Conservation (phyloP, 2,888 invertebrate genomes). For the Platycheirus albimanus region DNA sequence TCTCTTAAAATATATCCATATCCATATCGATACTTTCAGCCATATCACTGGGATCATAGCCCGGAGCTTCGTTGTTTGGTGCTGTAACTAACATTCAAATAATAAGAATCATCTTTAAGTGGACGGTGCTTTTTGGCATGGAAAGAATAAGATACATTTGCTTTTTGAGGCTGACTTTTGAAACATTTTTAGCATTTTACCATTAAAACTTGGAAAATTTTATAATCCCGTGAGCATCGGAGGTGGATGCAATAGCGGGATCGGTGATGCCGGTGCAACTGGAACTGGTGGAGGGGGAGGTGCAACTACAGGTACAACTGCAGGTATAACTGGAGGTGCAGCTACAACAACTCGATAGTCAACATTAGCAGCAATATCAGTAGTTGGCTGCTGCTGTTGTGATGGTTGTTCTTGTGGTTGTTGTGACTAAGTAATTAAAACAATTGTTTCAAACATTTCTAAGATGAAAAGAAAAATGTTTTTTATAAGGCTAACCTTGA, state of each 20-base stretch:
- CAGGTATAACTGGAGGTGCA: too few species aligned
- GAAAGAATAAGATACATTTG: not conserved
- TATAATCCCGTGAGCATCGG: slow-evolving; percentile 66
- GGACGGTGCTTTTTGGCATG: slow-evolving; percentile 11
- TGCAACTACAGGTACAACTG: too few species aligned
- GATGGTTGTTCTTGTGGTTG: too few species aligned
- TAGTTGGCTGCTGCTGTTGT: slow-evolving; percentile 1
- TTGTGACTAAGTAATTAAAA: slow-evolving; percentile 74
- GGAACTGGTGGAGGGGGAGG: too few species aligned
- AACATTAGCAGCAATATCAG: slow-evolving; percentile 76
- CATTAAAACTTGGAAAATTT: slow-evolving; percentile 43
- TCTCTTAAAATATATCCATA: slow-evolving; percentile 83
- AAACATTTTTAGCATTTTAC: not conserved
- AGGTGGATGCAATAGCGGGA: slow-evolving; percentile 73
- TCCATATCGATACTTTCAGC: slow-evolving; percentile 94
- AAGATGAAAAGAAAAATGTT: not conserved
- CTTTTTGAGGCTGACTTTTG: not conserved
- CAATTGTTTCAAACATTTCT: not conserved
- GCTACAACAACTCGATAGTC: slow-evolving; percentile 80
- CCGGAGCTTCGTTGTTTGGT: slow-evolving; percentile 78
- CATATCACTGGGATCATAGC: slow-evolving; percentile 85
- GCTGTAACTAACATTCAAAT: slow-evolving; percentile 77
- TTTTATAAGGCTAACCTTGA: slow-evolving; percentile 62
- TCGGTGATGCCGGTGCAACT: slow-evolving; percentile 61
- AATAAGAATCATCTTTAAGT: not conserved